Conservation (phyloP, 1,140 invertebrate genomes). For the Amphibalanus amphitrite region DNA sequence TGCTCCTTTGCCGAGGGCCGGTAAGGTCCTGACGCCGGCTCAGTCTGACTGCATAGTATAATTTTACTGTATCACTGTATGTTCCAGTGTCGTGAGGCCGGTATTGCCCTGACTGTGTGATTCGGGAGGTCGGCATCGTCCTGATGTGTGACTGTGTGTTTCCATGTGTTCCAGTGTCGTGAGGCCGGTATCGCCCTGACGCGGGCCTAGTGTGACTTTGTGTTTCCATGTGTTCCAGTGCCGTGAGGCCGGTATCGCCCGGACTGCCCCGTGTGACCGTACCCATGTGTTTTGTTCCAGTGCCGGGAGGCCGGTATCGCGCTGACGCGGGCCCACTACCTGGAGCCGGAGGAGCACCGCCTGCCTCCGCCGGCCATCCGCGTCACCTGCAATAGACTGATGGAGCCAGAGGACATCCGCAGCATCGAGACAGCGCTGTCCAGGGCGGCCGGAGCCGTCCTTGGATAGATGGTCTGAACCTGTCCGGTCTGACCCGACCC, state of each 20-base stretch:
- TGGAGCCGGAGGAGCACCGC: conserved; percentile 39
- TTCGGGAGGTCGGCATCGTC: too few species aligned
- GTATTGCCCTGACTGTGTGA: conserved; percentile 43
- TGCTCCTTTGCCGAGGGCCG: too few species aligned
- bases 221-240: conserved; percentile 13
- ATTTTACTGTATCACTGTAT: too few species aligned
- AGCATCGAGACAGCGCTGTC: background rate
- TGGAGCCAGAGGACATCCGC: background rate
- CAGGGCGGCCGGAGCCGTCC: too few species aligned
- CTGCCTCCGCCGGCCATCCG: conserved; percentile 44
- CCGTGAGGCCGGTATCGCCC: conserved; percentile 41
- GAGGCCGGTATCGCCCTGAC: conserved; percentile 41
- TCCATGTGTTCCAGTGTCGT: conserved; percentile 27
- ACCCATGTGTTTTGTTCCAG: conserved; percentile 23
- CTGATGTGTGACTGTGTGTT: conserved; percentile 3
- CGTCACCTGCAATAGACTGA: conserved; percentile 28
- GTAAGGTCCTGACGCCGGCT: too few species aligned
- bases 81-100: conserved; percentile 32
- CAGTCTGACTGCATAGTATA: too few species aligned
- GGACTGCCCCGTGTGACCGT: conserved; percentile 32
- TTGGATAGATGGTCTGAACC: too few species aligned
- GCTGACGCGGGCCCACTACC: conserved; percentile 41
- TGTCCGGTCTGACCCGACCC: too few species aligned
- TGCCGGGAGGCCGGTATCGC: conserved; percentile 42
- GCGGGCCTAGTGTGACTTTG: conserved; percentile 28